Conservation (phyloP, 2,888 invertebrate species). For the Orthosia gothica region DNA sequence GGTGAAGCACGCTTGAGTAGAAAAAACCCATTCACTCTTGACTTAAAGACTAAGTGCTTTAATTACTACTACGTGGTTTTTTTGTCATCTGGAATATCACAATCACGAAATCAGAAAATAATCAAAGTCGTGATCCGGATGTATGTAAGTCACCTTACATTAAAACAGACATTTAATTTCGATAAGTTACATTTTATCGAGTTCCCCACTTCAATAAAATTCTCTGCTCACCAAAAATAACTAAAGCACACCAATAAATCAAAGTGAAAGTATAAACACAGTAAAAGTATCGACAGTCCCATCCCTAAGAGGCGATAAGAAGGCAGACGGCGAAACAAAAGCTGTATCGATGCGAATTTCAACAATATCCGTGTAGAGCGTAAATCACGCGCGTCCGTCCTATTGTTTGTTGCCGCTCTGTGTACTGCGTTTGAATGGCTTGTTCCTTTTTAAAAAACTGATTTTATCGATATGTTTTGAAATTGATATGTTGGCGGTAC, state of each 20-base stretch:
- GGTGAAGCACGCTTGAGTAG: no score
- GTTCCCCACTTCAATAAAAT: background rate
- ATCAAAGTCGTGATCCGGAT: no score
- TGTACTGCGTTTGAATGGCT: constrained; percentile 56
- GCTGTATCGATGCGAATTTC: constrained; percentile 71
- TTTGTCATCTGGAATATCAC: no score
- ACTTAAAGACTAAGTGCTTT: no score
- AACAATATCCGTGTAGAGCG: constrained; percentile 69
- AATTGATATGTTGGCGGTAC: constrained; percentile 48
- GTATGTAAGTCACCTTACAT: background rate
- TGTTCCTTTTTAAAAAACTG: constrained; percentile 64
- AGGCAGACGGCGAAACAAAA: constrained; percentile 69
- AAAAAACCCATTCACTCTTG: no score
- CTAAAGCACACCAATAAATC: constrained; percentile 46
- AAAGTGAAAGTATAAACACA: constrained; percentile 48
- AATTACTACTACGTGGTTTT: no score
- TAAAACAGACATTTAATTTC: background rate
- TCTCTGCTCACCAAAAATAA: constrained; percentile 2
- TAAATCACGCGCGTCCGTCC: constrained; percentile 69
- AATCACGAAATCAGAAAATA: no score
- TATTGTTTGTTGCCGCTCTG: constrained; percentile 70
- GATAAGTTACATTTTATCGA: background rate
- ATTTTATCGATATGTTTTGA: constrained; percentile 67
- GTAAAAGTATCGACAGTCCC: constrained; percentile 59
- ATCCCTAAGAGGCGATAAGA: constrained; percentile 69